Base-by-base conservation (phyloP, 1,140 invertebrate genomes). In the Papilio dardanus region DNA sequence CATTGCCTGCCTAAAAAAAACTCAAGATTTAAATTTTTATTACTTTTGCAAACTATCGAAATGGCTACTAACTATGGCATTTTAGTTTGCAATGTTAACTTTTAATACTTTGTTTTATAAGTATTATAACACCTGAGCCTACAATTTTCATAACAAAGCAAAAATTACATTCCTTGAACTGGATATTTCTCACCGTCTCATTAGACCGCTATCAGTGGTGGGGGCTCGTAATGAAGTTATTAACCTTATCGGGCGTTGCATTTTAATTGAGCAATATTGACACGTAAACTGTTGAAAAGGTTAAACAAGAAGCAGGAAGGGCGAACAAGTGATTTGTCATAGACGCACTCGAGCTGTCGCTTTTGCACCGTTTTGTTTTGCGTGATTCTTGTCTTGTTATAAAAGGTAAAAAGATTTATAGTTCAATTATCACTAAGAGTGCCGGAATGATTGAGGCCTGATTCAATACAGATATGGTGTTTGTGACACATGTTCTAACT, bases 241-340 rank as follows among this genome's bases (percentile, higher is more conserved):
- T 73, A 73, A 73, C 71, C 71, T 73, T 73, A 73, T 58, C n/a
- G 42, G 50, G 71, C 46, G 46, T 58, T 73, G 71, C 50, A 73
- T 73, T 73, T 73, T 73, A 73, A 73, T 73, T 73, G 31, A 73
- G 71, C 28, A 54, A 73, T 73, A 54, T 73, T 54, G 30, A 73
- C 71, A 73, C 69, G 69, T 71, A 42, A 71, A 71, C 69, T 46
- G 69, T 71, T 71, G 28, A 3, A 71, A 28, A 71, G 21, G 24
- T 71, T 50, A 50, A 12, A 28, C 40, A 71, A 71, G 40, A 40
- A 69, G n/a, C 67, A 69, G 69, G 69, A 71, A 71, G 24, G 42
- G 69, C 37, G 40, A 50, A 42, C 31, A 54, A 46, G 69, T 50
- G 69, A 71, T 71, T 71, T 50, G 69, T 71, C 69, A 71, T 31